Evolutionary conservation across 2,797 vertebrate genomes (phyloP).

Genomic region (Girardinus metallicus): DNA sequence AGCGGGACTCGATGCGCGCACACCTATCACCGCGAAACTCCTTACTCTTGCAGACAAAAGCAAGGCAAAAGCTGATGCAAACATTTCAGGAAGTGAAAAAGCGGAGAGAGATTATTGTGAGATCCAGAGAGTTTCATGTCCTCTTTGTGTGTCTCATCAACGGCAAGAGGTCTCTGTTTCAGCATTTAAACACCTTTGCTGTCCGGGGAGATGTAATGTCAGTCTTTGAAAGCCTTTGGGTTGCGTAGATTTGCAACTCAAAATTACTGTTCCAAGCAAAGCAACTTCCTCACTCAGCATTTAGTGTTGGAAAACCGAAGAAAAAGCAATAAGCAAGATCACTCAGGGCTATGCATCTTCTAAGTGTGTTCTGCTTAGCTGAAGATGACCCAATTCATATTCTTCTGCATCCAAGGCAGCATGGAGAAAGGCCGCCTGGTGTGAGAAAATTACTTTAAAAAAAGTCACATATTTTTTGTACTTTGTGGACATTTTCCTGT

Average conservation of each 20-base stretch:
- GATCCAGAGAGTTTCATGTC: conserved; percentile 29
- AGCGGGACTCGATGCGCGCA: conserved; percentile 16
- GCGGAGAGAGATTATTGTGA: conserved; percentile 12
- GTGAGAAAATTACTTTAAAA: background rate
- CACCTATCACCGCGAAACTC: conserved; percentile 38
- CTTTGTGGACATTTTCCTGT: background rate
- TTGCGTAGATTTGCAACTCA: conserved; percentile 12
- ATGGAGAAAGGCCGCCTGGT: background rate
- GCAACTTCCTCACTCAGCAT: conserved; percentile 9
- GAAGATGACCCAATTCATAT: conserved; percentile 24
- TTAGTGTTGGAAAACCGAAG: conserved; percentile 16
- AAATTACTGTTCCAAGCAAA: conserved; percentile 14
- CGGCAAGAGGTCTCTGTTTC: conserved; percentile 5
- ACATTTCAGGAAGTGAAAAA: conserved; percentile 33
- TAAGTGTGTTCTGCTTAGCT: conserved; percentile 14
- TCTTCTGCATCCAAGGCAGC: background rate
- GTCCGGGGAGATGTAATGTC: conserved; percentile 11
- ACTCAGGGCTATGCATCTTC: conserved; percentile 14
- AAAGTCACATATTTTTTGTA: background rate
- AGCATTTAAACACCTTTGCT: conserved; percentile 5
- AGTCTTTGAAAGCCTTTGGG: conserved; percentile 3
- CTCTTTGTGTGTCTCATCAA: conserved; percentile 28
- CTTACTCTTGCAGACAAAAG: conserved; percentile 28
- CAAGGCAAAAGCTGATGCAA: conserved; percentile 41
- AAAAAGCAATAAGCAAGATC: background rate